Evolutionary conservation across 2,797 vertebrate species (phyloP).

Genomic region (Synaphobranchus kaupii): DNA sequence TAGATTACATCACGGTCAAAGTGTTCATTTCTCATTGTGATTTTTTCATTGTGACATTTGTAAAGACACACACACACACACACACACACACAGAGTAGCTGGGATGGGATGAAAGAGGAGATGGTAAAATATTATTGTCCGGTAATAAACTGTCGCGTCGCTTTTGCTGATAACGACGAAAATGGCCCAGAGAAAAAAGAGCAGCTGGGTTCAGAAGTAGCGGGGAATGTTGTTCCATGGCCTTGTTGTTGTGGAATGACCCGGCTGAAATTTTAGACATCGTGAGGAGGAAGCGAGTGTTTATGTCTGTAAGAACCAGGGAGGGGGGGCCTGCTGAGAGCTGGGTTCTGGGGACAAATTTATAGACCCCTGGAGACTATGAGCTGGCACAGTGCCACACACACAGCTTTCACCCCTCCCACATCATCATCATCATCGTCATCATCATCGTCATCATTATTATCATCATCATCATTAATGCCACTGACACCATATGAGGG

Average conservation of each 20-base stretch:
- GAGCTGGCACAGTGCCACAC: neutral
- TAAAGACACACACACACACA: too few relatives aligned
- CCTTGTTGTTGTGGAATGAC: neutral
- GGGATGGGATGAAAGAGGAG: too few relatives aligned
- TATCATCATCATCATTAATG: neutral
- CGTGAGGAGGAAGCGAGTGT: neutral
- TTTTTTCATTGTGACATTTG: neutral
- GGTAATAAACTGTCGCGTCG: neutral
- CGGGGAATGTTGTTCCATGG: neutral
- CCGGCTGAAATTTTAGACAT: neutral
- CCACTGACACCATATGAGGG: neutral
- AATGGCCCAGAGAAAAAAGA: neutral
- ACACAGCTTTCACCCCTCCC: neutral
- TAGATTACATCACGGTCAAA: neutral
- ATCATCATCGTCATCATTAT: neutral
- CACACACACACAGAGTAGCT: too few relatives aligned
- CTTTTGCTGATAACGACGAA: neutral
- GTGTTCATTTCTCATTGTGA: neutral
- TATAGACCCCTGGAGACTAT: neutral
- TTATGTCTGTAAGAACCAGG: neutral
- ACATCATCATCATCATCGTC: neutral
- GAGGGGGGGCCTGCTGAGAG: neutral
- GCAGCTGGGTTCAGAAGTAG: neutral
- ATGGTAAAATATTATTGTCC: neutral
- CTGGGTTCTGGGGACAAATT: neutral